phyloP scores from a whole-genome alignment of 2,797 vertebrate species.

The Protonibea diacanthus region DNA sequence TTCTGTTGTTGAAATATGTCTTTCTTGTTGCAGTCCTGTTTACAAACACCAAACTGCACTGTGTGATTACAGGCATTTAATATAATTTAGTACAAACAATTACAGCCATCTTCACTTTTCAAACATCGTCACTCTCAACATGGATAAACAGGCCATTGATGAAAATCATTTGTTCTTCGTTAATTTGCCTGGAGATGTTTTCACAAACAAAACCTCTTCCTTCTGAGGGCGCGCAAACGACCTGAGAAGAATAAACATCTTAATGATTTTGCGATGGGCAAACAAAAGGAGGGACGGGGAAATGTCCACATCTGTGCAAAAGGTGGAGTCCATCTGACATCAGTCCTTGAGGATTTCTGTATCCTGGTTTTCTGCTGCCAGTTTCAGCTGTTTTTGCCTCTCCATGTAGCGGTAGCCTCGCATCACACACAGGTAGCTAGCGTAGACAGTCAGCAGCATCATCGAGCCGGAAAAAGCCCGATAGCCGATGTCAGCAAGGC shows the following conservation, averaged over 20 bases:
- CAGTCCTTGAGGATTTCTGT: constrained; percentile 74
- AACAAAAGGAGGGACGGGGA: constrained; percentile 11
- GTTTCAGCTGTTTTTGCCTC: constrained; percentile 74
- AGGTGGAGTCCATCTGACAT: neutral
- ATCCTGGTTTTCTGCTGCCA: constrained; percentile 85
- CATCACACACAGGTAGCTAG: constrained; percentile 88
- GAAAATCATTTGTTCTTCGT: constrained; percentile 23
- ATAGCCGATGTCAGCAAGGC: constrained; percentile 92
- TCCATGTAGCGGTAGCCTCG: constrained; percentile 85
- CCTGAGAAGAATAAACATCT: constrained; percentile 24
- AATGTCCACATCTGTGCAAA: constrained; percentile 55
- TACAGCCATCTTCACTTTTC: constrained; percentile 23
- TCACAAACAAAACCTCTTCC: constrained; percentile 30
- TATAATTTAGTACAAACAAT: constrained; percentile 57
- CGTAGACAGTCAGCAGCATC: constrained; percentile 92
- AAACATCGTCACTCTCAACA: constrained; percentile 5
- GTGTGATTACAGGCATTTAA: constrained; percentile 68
- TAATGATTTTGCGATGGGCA: constrained; percentile 6
- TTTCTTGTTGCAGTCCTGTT: constrained; percentile 24
- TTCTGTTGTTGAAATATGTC: constrained; percentile 44
- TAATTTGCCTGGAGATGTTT: constrained; percentile 29
- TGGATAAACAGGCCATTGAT: constrained; percentile 11
- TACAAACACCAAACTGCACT: constrained; percentile 6
- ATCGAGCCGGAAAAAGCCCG: constrained; percentile 92
- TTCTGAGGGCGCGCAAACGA: neutral